Conservation (phyloP, 2,113 vertebrate genomes). For the Muscicapa adusta region DNA sequence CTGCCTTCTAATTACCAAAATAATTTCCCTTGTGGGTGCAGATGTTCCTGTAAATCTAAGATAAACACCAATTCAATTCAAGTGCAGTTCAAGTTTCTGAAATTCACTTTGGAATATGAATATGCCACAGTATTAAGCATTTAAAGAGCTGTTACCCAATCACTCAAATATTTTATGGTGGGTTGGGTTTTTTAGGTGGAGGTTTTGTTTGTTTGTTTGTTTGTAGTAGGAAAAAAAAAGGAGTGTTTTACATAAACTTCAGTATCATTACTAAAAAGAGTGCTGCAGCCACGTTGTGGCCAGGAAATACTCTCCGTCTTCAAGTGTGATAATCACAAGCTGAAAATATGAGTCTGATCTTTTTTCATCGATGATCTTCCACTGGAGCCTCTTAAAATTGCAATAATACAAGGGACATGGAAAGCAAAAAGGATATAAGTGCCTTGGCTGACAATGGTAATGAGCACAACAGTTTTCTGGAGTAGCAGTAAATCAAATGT, state of each 20-base stretch:
- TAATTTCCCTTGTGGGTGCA: conserved; percentile 52
- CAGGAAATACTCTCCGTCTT: neutral
- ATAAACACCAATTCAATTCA: conserved; percentile 15
- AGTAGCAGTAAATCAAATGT: conserved; percentile 70
- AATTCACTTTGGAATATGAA: conserved; percentile 6
- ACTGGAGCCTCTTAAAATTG: conserved; percentile 52
- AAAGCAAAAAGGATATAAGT: conserved; percentile 52
- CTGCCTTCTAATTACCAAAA: conserved; percentile 53
- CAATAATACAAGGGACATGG: conserved; percentile 12
- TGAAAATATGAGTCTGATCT: conserved; percentile 33
- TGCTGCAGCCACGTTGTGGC: neutral
- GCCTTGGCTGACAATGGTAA: conserved; percentile 52
- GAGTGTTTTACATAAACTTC: neutral
- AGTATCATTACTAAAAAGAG: neutral
- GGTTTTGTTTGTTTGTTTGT: neutral
- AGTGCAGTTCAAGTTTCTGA: conserved; percentile 22
- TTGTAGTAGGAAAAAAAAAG: neutral
- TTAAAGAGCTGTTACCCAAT: neutral
- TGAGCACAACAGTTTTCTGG: conserved; percentile 63
- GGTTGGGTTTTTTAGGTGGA: neutral
- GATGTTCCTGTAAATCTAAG: conserved; percentile 40
- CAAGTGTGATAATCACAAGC: conserved; percentile 17
- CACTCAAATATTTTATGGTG: neutral
- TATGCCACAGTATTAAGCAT: neutral
- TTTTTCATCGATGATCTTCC: conserved; percentile 43